Conservation (phyloP, 1,140 invertebrate species). For the Drosophila auraria region DNA sequence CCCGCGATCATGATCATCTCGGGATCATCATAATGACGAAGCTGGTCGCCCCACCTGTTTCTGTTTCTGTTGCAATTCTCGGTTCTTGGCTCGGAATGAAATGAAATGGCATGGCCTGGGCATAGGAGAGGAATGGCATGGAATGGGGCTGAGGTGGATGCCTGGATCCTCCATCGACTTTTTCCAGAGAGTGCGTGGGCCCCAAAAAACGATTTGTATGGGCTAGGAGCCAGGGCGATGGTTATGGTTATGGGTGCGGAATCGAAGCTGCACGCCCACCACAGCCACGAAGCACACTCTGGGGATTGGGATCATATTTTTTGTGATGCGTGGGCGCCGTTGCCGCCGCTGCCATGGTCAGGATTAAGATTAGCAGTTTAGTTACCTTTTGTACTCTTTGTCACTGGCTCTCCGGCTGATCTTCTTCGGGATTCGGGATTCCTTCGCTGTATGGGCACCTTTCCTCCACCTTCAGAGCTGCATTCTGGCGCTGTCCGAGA, state of each 20-base stretch:
- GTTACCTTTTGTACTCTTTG: constrained; percentile 44
- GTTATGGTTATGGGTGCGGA: constrained; percentile 57
- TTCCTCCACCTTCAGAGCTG: constrained; percentile 18
- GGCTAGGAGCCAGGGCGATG: constrained; percentile 22
- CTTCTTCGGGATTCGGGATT: neutral
- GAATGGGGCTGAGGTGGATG: neutral
- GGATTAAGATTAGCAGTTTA: constrained; percentile 54
- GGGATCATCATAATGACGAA: constrained; percentile 20
- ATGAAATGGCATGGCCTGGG: constrained; percentile 4
- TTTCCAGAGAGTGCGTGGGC: constrained; percentile 44
- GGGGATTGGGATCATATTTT: constrained; percentile 16
- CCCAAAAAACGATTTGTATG: constrained; percentile 49
- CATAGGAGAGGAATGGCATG: constrained; percentile 2
- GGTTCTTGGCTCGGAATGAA: constrained; percentile 1
- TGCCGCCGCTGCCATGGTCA: constrained; percentile 2
- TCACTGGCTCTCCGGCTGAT: constrained; percentile 7
- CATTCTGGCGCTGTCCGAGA: constrained; percentile 25
- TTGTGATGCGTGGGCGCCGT: constrained; percentile 35
- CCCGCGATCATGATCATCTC: constrained; percentile 10
- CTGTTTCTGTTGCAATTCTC: constrained; percentile 21
- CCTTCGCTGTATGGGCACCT: constrained; percentile 1
- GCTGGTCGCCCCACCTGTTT: constrained; percentile 47
- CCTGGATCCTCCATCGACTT: neutral
- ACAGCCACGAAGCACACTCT: neutral
- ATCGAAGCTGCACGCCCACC: constrained; percentile 47